Conservation (phyloP, 2,888 invertebrate genomes). For the Silvanus unidentatus region DNA sequence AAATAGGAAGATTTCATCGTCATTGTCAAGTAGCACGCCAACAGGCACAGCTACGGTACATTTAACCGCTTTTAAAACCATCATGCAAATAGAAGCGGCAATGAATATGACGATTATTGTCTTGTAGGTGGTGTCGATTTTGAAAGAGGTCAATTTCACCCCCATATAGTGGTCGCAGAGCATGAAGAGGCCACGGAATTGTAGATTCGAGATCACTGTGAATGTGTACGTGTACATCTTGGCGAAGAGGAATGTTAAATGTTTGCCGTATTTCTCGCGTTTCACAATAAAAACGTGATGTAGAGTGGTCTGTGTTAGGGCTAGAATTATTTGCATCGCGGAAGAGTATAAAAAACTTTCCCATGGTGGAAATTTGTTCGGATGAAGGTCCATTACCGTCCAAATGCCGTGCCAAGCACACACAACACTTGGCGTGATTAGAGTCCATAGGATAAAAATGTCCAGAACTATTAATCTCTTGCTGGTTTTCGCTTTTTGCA, state of each 20-base stretch:
- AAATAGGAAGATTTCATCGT: constrained; percentile 54
- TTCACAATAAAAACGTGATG: constrained; percentile 32
- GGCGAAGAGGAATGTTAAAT: constrained; percentile 25
- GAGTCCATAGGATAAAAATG: constrained; percentile 11
- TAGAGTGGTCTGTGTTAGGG: constrained; percentile 49
- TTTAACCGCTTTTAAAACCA: constrained; percentile 46
- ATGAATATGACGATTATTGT: background rate
- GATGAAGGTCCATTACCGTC: constrained; percentile 48
- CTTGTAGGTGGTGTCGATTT: background rate
- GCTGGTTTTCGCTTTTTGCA: no score
- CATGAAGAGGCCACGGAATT: constrained; percentile 53
- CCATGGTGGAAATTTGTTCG: constrained; percentile 49
- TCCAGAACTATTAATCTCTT: no score
- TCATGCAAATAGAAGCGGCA: constrained; percentile 27
- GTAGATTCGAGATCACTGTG: constrained; percentile 47
- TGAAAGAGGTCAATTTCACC: background rate
- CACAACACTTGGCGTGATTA: constrained; percentile 50
- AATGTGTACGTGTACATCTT: constrained; percentile 49
- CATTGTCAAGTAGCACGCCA: no score
- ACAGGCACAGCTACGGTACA: constrained; percentile 54
- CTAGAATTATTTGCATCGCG: constrained; percentile 52
- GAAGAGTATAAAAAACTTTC: constrained; percentile 51
- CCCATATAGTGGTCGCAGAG: constrained; percentile 33
- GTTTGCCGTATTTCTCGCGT: constrained; percentile 14
- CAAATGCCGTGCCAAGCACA: constrained; percentile 54